Percentiles rank a stretch among this genome's conserved stretches.
phyloP scores from a whole-genome alignment of 92 coral and sea anemone genomes.

The Metridium senile region DNA sequence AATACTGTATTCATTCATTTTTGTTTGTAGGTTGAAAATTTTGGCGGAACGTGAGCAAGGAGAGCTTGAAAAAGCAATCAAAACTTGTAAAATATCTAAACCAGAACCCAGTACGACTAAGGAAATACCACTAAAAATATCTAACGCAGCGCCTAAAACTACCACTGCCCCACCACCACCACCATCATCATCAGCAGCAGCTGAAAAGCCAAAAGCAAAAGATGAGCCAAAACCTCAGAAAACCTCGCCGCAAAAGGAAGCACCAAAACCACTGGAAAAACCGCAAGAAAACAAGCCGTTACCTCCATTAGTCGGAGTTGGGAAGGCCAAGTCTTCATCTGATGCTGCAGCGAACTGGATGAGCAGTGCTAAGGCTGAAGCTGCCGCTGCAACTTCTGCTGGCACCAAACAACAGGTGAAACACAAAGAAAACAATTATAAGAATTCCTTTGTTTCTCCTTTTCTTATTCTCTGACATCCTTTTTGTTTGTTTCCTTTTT shows the following conservation, averaged over 20 bases:
- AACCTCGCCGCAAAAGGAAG: neutral
- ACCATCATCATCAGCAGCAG: neutral
- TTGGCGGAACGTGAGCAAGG: slow-evolving; percentile 80
- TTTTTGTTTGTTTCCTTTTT: no score
- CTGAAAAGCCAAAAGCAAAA: slow-evolving; percentile 6
- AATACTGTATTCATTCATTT: neutral
- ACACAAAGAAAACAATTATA: no score
- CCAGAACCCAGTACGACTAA: slow-evolving; percentile 26
- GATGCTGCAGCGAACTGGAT: slow-evolving; percentile 96
- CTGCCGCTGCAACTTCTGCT: slow-evolving; percentile 39
- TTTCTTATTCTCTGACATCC: no score
- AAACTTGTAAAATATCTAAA: slow-evolving; percentile 43
- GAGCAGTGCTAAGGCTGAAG: slow-evolving; percentile 88
- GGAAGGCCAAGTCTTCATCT: slow-evolving; percentile 44
- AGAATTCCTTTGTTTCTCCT: no score
- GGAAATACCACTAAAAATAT: neutral
- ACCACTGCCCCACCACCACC: neutral
- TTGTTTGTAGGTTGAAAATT: slow-evolving; percentile 56
- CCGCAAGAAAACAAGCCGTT: slow-evolving; percentile 22
- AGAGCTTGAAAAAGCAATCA: slow-evolving; percentile 77
- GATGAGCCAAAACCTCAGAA: neutral
- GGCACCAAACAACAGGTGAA: slow-evolving; percentile 48
- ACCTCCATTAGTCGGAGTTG: neutral
- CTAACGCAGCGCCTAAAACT: neutral
- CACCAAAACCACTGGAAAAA: slow-evolving; percentile 10